Conservation (phyloP, 2,888 invertebrate genomes). For the Drosophila cracens region DNA sequence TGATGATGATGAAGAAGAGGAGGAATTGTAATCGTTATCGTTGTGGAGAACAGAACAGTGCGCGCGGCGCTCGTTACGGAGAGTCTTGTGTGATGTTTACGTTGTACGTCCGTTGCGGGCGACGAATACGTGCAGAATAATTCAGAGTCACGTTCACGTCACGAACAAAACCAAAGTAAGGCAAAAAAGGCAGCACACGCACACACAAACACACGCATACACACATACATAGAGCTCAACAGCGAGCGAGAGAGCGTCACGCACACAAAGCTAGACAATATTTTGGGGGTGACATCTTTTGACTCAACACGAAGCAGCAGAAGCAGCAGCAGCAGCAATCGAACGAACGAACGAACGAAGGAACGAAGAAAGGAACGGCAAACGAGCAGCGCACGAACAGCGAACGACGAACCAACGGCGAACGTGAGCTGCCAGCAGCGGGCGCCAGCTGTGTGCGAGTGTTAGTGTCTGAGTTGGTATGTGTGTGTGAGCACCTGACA, state of each 20-base stretch:
- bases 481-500: conserved; percentile 82
- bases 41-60: conserved; percentile 18
- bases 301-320: conserved; percentile 73
- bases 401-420: conserved; percentile 42
- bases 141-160: conserved; percentile 85
- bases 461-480: conserved; percentile 10
- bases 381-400: conserved; percentile 15
- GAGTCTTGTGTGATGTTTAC: conserved; percentile 49
- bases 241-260: conserved; percentile 17
- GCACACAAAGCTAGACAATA: conserved; percentile 51
- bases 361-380: conserved; percentile 4
- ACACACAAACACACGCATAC: conserved; percentile 43
- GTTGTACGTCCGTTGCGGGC: conserved; percentile 81
- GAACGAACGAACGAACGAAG: conserved; percentile 15
- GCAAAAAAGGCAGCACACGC: conserved; percentile 72
- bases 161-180: conserved; percentile 85
- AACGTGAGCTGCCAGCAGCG: conserved; percentile 53
- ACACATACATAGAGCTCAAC: conserved; percentile 22
- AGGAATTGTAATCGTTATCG: conserved; percentile 4
- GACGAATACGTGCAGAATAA: conserved; percentile 85
- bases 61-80: conserved; percentile 42
- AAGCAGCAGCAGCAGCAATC: conserved; percentile 13
- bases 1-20: neutral
- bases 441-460: conserved; percentile 53
- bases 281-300: conserved; percentile 81